These are phyloP conservation scores for Conus ventricosus DNA, from an alignment of 1,140 invertebrate genomes.

Conservation along the genomic window DNA sequence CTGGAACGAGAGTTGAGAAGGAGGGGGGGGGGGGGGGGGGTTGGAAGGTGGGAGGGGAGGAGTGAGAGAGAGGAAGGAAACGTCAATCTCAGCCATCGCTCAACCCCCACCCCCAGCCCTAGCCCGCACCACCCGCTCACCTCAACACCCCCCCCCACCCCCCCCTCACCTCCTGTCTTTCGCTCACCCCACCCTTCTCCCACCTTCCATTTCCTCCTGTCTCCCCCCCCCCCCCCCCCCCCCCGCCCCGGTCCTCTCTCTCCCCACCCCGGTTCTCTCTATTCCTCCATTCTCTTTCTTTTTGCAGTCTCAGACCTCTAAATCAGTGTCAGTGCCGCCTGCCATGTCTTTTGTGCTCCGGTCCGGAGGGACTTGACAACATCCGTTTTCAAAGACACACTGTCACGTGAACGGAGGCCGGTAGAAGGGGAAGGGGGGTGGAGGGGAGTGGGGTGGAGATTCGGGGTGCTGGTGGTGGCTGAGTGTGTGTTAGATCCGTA, in stretches of 20 bases:
- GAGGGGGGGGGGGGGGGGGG: too few relatives aligned
- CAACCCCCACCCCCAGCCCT: background rate
- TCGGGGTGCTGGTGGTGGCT: too few relatives aligned
- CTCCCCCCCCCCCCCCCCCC: background rate
- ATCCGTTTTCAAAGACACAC: constrained; percentile 7
- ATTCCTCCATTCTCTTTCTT: background rate
- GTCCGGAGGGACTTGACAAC: background rate
- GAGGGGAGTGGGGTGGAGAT: too few relatives aligned
- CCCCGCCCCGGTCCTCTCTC: background rate
- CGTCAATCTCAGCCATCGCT: background rate
- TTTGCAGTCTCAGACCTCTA: background rate
- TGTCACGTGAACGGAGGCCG: background rate
- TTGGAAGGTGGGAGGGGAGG: too few relatives aligned
- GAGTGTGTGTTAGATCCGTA: too few relatives aligned
- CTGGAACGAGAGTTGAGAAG: too few relatives aligned
- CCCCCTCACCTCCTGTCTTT: background rate
- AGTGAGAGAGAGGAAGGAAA: background rate
- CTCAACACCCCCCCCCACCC: background rate
- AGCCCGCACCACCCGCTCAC: background rate
- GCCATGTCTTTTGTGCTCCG: background rate
- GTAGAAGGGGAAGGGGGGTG: background rate
- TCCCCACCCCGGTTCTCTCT: background rate
- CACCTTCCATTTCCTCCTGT: background rate
- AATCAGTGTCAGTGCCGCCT: background rate
- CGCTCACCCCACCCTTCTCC: background rate